A percentile compares a stretch with the other conserved stretches of the same genome.
phyloP scores from a whole-genome alignment of 2,888 invertebrate species.

The Polydesmus complanatus region DNA sequence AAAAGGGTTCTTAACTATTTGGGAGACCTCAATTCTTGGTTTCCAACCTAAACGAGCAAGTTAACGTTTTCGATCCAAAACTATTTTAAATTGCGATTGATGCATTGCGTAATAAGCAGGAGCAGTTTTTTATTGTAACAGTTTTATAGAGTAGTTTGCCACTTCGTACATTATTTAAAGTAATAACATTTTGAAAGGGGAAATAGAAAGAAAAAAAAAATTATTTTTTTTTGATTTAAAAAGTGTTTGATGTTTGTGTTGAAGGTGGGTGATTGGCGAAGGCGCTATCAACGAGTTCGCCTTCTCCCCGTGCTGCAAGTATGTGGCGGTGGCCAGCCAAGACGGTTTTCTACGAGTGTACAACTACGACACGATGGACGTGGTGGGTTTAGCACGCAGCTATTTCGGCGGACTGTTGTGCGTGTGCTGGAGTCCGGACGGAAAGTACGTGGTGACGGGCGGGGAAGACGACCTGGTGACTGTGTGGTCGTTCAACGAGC shows the following conservation, averaged over 20 bases:
- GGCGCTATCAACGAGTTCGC: constrained; percentile 90
- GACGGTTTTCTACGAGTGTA: constrained; percentile 91
- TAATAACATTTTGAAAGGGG: background rate
- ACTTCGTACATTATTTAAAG: no score
- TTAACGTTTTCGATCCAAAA: no score
- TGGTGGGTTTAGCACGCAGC: constrained; percentile 81
- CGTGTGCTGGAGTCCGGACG: constrained; percentile 96
- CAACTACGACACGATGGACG: constrained; percentile 94
- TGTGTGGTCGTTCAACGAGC: constrained; percentile 85
- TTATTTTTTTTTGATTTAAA: background rate
- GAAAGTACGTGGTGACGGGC: constrained; percentile 85
- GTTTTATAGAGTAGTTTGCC: no score
- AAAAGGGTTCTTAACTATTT: no score
- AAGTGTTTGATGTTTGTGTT: background rate
- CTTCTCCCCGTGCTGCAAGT: constrained; percentile 86
- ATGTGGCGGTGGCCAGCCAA: constrained; percentile 85
- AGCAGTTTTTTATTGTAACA: no score
- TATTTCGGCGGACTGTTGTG: constrained; percentile 97
- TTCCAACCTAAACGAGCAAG: no score
- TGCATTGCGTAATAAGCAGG: no score
- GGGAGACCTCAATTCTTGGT: no score
- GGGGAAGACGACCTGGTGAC: constrained; percentile 98
- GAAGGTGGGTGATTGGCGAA: constrained; percentile 63
- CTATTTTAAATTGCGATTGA: no score
- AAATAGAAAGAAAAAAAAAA: background rate